Base-by-base conservation (phyloP, 2,797 vertebrate species). In the Chanos chanos region DNA sequence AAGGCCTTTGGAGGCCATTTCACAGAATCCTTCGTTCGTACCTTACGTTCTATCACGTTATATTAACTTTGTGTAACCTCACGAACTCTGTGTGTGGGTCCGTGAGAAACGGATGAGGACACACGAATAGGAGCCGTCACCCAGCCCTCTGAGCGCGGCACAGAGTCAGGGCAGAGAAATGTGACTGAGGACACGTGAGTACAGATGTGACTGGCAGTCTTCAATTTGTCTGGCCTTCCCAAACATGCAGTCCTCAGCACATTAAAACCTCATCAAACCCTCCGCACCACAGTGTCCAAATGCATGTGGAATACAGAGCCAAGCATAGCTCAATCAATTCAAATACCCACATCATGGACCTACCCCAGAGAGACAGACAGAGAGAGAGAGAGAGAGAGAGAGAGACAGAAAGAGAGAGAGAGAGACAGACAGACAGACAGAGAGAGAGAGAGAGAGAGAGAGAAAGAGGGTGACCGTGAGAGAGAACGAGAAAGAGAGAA, bases 271-370 rank as follows among this genome's bases (percentile, higher is more conserved):
- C 60, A 63, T 64, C 51, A 72, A 60, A 68, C 50, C 61, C 63
- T 64, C 64, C 47, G 21, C 49, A 54, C 50, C 15, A 43, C 50
- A 52, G 64, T 68, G 71, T 71, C 60, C 68, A 57, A 41, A 69
- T 40, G 25, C 65, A 72, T 65, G 62, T 65, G 62, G 44, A 71
- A 74, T 71, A 61, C 65, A 43, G 50, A 64, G 37, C 72, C 54
- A 62, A 64, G 71, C 68, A 69, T 75, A 68, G 65, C 51, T 27
- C 37, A 55, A 71, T 75, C 68, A 71, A 66, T 75, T 68, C 49
- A 75, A 58, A 61, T 64, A 57, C 55, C 59, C 61, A 52, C 37
- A 62, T n/a, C 53, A 63, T 65, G 68, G 68, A 56, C 21, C 34
- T 68, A 21, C 61, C 30, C 34, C 61, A 60, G 22, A 64, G 61